phyloP scores from a whole-genome alignment of 2,888 invertebrate genomes.

The Phasia obesa region DNA sequence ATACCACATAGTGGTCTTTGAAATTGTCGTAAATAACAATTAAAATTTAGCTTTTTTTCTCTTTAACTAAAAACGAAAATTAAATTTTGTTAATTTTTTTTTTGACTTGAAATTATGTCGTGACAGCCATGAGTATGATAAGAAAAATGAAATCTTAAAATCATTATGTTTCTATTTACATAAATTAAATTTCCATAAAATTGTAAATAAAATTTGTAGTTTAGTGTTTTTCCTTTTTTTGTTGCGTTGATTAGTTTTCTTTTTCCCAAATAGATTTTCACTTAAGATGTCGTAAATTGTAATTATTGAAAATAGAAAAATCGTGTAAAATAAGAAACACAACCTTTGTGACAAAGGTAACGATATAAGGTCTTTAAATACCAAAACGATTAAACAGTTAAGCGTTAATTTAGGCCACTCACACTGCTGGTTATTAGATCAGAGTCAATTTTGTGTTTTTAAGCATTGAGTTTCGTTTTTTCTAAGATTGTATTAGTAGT shows the following conservation, averaged over 20 bases:
- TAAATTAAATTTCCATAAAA: conserved; percentile 59
- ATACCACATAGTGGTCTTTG: neutral
- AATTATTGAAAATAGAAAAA: conserved; percentile 50
- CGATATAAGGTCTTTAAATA: conserved; percentile 11
- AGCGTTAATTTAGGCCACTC: neutral
- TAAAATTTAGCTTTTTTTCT: neutral
- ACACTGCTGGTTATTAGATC: conserved; percentile 21
- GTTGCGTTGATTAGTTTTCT: neutral
- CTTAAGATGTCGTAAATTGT: conserved; percentile 58
- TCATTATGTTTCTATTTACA: conserved; percentile 29
- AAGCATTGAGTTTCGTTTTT: too few species aligned
- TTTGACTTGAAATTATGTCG: neutral
- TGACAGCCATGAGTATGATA: conserved; percentile 22
- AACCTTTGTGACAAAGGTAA: conserved; percentile 38
- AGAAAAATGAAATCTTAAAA: neutral
- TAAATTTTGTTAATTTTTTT: neutral
- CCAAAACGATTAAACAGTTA: conserved; percentile 7
- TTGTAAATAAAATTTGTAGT: conserved; percentile 45
- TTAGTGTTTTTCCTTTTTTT: neutral
- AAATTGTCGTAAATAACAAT: conserved; percentile 31
- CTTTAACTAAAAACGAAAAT: neutral
- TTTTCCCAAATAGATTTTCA: neutral
- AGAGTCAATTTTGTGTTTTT: neutral
- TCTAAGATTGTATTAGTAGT: neutral
- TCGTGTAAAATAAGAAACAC: conserved; percentile 10